Conservation (phyloP, 2,888 invertebrate species). For the Timema cristinae region DNA sequence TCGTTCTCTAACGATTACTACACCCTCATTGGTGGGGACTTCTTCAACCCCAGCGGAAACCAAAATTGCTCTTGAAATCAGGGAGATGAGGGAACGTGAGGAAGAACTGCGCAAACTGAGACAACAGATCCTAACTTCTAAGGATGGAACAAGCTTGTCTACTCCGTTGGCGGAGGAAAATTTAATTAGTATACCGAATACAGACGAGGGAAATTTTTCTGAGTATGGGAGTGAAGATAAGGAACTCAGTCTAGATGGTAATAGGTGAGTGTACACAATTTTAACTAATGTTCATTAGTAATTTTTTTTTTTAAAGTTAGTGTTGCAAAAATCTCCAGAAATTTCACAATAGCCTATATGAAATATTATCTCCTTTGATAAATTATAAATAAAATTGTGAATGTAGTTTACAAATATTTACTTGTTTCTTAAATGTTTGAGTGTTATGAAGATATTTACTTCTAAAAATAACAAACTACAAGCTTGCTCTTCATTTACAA, state of each 20-base stretch:
- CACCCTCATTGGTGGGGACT: not conserved
- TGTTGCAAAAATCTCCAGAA: no score
- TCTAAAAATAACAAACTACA: no score
- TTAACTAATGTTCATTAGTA: not conserved
- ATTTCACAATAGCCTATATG: no score
- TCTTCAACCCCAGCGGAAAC: constrained; percentile 36
- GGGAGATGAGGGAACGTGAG: constrained; percentile 48
- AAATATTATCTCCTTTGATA: no score
- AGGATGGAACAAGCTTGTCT: constrained; percentile 23
- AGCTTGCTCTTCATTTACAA: no score
- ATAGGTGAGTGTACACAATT: constrained; percentile 32
- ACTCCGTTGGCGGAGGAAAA: constrained; percentile 33
- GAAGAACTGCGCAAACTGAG: constrained; percentile 46
- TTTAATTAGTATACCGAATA: constrained; percentile 37
- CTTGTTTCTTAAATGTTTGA: no score
- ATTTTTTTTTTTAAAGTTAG: no score
- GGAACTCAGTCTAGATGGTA: constrained; percentile 36
- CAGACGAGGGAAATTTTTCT: constrained; percentile 40
- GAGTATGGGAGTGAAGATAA: constrained; percentile 38
- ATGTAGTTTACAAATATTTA: no score
- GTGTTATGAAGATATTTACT: no score
- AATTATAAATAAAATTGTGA: no score
- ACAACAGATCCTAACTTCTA: constrained; percentile 22
- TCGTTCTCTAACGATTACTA: not conserved
- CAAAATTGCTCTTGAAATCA: constrained; percentile 48